Percentiles rank a stretch among this genome's conserved stretches.
Evolutionary conservation across 30 jellyfish, hydroid and myxozoan species (phyloP).

Genomic region (Clytia hemisphaerica): DNA sequence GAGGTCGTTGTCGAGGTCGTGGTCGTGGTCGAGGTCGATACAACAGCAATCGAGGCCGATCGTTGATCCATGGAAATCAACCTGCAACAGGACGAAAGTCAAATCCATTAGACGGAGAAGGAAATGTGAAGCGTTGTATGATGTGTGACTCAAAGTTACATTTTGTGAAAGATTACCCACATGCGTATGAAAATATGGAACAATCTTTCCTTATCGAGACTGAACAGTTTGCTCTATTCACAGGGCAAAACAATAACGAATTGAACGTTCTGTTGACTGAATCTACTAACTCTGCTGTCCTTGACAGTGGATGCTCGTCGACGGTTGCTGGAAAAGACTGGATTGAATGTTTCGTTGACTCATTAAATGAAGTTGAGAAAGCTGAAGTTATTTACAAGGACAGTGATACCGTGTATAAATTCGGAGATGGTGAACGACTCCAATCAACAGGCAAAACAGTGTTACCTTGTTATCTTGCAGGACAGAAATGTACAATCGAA

Average conservation of each 20-base stretch:
- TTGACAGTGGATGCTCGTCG: too few relatives aligned
- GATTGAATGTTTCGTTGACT: slow-evolving; percentile 10
- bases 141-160: slow-evolving; percentile 14
- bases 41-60: slow-evolving; percentile 9
- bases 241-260: too few relatives aligned
- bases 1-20: neutral
- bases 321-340: slow-evolving; percentile 26
- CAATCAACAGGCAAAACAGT: slow-evolving; percentile 1
- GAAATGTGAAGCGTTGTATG: neutral
- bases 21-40: slow-evolving; percentile 6
- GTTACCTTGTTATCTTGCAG: slow-evolving; percentile 1
- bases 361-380: neutral
- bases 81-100: neutral
- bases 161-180: slow-evolving; percentile 15
- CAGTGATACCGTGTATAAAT: neutral
- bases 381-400: neutral
- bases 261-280: neutral
- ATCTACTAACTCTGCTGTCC: slow-evolving; percentile 10
- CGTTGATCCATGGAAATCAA: neutral
- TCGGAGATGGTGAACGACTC: slow-evolving; percentile 15
- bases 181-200: slow-evolving; percentile 10
- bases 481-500: too few relatives aligned
- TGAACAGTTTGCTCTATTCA: too few relatives aligned
- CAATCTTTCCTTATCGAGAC: neutral
- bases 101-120: slow-evolving; percentile 22